phyloP scores from a whole-genome alignment of 2,797 vertebrate genomes.

The Propithecus perrieri region DNA sequence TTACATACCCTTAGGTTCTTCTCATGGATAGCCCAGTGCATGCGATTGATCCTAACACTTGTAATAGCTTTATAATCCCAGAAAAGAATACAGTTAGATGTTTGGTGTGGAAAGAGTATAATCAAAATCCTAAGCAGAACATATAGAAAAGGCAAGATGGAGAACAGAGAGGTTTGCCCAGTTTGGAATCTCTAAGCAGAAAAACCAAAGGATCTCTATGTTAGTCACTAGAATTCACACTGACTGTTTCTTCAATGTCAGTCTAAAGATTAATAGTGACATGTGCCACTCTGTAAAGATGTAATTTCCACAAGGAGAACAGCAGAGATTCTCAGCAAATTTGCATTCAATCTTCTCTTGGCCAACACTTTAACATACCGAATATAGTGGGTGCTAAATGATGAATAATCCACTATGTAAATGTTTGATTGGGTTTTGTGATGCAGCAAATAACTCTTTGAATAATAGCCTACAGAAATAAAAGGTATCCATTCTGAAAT shows the following conservation, averaged over 20 bases:
- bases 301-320: background rate
- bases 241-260: background rate
- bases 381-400: conserved; percentile 4
- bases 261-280: background rate
- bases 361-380: background rate
- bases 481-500: background rate
- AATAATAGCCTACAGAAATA: conserved; percentile 38
- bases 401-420: conserved; percentile 4
- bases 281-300: background rate
- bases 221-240: background rate
- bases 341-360: background rate
- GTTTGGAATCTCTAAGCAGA: background rate
- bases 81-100: background rate
- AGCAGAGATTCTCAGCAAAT: conserved; percentile 2
- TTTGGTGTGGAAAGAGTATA: background rate
- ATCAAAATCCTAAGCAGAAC: conserved; percentile 22
- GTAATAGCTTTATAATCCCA: background rate
- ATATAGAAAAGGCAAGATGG: background rate
- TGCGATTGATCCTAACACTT: background rate
- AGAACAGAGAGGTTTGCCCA: background rate
- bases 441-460: background rate
- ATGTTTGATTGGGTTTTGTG: background rate
- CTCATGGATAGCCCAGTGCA: background rate
- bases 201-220: background rate
- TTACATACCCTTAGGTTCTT: background rate